phyloP scores from a whole-genome alignment of 2,797 vertebrate genomes.

The Gallinago stenura region DNA sequence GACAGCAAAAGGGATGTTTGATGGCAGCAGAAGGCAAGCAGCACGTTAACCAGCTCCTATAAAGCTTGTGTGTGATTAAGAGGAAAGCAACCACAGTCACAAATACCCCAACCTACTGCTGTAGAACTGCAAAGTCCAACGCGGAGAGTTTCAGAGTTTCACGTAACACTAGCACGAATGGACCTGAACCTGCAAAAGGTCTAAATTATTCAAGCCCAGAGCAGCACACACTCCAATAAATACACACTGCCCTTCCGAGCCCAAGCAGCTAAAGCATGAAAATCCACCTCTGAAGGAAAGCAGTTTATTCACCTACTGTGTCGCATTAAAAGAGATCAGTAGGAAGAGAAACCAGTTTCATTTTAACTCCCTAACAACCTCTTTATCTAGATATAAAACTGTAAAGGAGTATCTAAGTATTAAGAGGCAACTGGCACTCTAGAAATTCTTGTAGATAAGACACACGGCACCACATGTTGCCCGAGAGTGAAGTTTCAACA shows the following conservation, averaged over 20 bases:
- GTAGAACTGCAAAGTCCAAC: background rate
- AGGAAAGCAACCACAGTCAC: background rate
- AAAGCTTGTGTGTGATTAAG: background rate
- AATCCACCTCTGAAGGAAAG: background rate
- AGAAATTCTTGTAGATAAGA: background rate
- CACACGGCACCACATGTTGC: slow-evolving; percentile 32
- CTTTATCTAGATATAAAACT: background rate
- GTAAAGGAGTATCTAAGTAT: background rate
- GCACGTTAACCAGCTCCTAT: background rate
- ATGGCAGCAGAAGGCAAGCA: background rate
- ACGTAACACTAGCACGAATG: background rate
- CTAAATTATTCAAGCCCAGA: background rate
- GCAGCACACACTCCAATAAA: background rate
- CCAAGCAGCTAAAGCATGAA: background rate
- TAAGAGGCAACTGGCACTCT: background rate
- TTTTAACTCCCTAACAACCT: slow-evolving; percentile 4
- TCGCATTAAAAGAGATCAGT: background rate
- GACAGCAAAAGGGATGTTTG: background rate
- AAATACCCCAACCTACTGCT: background rate
- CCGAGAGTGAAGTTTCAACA: slow-evolving; percentile 2
- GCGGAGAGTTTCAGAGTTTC: background rate
- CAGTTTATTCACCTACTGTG: background rate
- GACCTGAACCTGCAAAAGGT: background rate
- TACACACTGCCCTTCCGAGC: background rate
- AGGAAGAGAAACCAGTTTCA: background rate